A percentile compares a stretch with the other conserved stretches of the same genome.
phyloP scores from a whole-genome alignment of 2,113 vertebrate species.

The Heterochromis multidens region DNA sequence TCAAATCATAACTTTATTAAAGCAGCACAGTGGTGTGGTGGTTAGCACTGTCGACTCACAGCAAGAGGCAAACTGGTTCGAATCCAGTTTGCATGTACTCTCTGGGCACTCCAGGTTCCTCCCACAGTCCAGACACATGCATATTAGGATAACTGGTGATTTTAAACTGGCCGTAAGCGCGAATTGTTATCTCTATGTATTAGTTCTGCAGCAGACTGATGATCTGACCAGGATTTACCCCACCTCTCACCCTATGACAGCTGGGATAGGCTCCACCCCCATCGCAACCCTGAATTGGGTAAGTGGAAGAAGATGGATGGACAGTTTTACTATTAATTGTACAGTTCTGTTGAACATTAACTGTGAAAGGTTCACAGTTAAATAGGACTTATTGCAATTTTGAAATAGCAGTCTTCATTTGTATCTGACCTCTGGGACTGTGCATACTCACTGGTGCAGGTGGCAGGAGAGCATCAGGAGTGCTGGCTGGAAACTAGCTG shows the following conservation, averaged over 20 bases:
- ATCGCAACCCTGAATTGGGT: neutral
- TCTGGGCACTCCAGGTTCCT: neutral
- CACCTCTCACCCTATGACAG: neutral
- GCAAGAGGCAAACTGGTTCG: too few species aligned
- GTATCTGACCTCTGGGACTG: neutral
- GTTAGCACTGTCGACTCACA: neutral
- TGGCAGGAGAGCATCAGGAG: neutral
- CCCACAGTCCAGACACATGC: neutral
- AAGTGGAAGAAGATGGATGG: neutral
- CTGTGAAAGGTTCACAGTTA: too few species aligned
- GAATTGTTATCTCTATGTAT: neutral
- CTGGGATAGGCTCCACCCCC: neutral
- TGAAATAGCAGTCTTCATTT: neutral
- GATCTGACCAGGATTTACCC: neutral
- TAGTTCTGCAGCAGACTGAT: neutral
- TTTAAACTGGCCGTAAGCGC: neutral
- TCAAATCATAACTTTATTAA: neutral
- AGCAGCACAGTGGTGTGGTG: neutral
- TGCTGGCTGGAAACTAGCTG: fast-evolving
- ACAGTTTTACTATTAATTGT: neutral
- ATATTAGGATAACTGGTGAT: too few species aligned
- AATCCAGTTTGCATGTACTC: too few species aligned
- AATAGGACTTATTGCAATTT: too few species aligned
- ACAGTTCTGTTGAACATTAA: neutral
- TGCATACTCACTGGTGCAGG: fast-evolving